A percentile compares a stretch with the other conserved stretches of the same genome.
These are phyloP conservation scores for Caenorhabditis sulstoni DNA, from an alignment of 2,888 invertebrate genomes.

Conservation along the genomic window DNA sequence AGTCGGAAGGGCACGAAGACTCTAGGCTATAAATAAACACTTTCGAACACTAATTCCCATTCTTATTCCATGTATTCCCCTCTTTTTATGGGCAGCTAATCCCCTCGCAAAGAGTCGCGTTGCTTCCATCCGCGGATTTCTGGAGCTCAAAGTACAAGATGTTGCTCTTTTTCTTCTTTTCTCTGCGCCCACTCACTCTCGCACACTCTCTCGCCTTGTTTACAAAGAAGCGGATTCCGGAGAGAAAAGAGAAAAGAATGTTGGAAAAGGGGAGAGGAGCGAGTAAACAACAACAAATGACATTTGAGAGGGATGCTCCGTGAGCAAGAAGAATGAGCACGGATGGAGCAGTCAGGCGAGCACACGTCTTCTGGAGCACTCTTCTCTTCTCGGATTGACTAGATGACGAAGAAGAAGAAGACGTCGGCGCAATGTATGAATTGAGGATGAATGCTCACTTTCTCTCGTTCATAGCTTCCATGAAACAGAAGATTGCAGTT, in stretches of 20 bases:
- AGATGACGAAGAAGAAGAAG: no score
- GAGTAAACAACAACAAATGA: constrained; percentile 51
- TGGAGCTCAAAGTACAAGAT: constrained; percentile 14
- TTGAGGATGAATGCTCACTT: neutral
- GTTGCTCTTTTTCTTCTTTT: neutral
- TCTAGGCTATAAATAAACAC: no score
- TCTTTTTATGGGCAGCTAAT: no score
- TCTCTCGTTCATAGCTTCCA: no score
- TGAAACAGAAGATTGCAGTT: no score
- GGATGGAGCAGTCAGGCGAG: neutral
- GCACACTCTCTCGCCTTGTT: constrained; percentile 4
- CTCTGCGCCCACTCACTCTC: neutral
- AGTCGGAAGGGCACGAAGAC: no score
- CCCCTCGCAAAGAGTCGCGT: no score
- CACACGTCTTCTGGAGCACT: constrained; percentile 5
- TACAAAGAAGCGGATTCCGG: neutral
- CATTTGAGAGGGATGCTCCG: constrained; percentile 27
- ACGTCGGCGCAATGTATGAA: no score
- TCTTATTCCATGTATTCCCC: no score
- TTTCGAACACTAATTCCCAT: no score
- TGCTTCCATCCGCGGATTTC: constrained; percentile 2
- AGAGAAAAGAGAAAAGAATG: constrained; percentile 20
- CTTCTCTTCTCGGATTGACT: no score
- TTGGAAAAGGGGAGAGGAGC: constrained; percentile 1
- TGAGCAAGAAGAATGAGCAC: constrained; percentile 4